A percentile compares a stretch with the other conserved stretches of the same genome.
Evolutionary conservation across 2,113 vertebrate species (phyloP).

Genomic region (Trematomus loennbergii): DNA sequence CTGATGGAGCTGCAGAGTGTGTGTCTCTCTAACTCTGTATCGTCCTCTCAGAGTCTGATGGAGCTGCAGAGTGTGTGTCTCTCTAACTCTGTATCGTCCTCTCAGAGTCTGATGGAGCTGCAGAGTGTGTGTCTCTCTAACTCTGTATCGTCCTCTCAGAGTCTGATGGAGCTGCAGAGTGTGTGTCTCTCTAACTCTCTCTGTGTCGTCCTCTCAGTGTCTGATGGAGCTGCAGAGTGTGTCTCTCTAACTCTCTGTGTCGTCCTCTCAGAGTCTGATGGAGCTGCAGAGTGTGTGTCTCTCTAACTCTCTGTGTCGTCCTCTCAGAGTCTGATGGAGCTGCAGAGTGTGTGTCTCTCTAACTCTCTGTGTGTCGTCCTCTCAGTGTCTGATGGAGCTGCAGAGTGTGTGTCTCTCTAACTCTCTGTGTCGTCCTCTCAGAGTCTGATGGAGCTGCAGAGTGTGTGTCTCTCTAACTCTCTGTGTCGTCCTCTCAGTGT

Average conservation of each 20-base stretch:
- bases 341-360: conserved; percentile 81
- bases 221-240: conserved; percentile 91
- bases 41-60: conserved; percentile 91
- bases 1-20: conserved; percentile 91
- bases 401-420: conserved; percentile 75
- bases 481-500: conserved; percentile 85
- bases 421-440: conserved; percentile 62
- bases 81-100: too few relatives aligned
- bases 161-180: conserved; percentile 93
- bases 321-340: conserved; percentile 92
- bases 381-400: conserved; percentile 93
- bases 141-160: conserved; percentile 80
- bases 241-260: too few relatives aligned
- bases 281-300: conserved; percentile 88
- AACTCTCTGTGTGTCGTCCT: too few relatives aligned
- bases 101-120: conserved; percentile 93
- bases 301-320: too few relatives aligned
- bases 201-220: conserved; percentile 85
- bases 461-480: conserved; percentile 20
- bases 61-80: conserved; percentile 87
- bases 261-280: conserved; percentile 91
- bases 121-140: conserved; percentile 77
- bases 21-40: too few relatives aligned
- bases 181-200: too few relatives aligned
- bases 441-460: conserved; percentile 95